These are phyloP conservation scores for Drosophila kanapiae DNA, from an alignment of 1,140 invertebrate genomes.

Conservation along the genomic window DNA sequence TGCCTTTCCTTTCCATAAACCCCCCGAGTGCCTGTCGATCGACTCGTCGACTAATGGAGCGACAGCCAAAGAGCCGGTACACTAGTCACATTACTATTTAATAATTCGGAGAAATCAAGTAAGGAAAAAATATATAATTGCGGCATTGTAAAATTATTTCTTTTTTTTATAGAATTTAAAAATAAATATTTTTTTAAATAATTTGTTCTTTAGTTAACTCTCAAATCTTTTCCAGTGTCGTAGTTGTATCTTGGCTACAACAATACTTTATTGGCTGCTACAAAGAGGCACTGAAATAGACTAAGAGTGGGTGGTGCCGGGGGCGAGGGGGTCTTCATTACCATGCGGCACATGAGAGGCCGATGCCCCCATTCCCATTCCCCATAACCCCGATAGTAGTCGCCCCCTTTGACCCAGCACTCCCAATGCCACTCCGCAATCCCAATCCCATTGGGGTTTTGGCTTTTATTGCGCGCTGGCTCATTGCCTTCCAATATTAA, in stretches of 20 bases:
- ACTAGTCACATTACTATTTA: slow-evolving; percentile 10
- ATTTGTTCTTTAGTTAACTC: not conserved
- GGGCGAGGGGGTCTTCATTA: slow-evolving; percentile 35
- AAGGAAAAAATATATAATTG: too few species aligned
- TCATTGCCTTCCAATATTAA: slow-evolving; percentile 84
- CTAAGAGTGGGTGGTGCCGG: slow-evolving; percentile 11
- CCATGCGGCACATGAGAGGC: slow-evolving; percentile 64
- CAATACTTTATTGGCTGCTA: slow-evolving; percentile 67
- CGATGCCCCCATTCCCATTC: slow-evolving; percentile 32
- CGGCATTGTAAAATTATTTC: not conserved
- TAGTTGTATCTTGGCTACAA: slow-evolving; percentile 25
- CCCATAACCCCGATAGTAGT: slow-evolving; percentile 10
- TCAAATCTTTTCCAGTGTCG: slow-evolving; percentile 2
- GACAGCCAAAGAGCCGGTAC: slow-evolving; percentile 9
- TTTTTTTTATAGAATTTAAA: not conserved
- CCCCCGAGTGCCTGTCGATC: slow-evolving; percentile 52
- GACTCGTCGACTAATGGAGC: slow-evolving; percentile 35
- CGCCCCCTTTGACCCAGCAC: slow-evolving; percentile 1
- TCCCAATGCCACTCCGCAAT: slow-evolving; percentile 33
- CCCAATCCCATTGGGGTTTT: slow-evolving; percentile 53
- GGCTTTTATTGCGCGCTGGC: slow-evolving; percentile 77
- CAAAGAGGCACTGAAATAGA: slow-evolving; percentile 44
- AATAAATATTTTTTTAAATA: rapidly evolving
- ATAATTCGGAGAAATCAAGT: too few species aligned
- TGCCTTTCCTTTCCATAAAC: slow-evolving; percentile 1